Conservation (phyloP, 1,140 invertebrate species). For the Drosophila punjabiensis region DNA sequence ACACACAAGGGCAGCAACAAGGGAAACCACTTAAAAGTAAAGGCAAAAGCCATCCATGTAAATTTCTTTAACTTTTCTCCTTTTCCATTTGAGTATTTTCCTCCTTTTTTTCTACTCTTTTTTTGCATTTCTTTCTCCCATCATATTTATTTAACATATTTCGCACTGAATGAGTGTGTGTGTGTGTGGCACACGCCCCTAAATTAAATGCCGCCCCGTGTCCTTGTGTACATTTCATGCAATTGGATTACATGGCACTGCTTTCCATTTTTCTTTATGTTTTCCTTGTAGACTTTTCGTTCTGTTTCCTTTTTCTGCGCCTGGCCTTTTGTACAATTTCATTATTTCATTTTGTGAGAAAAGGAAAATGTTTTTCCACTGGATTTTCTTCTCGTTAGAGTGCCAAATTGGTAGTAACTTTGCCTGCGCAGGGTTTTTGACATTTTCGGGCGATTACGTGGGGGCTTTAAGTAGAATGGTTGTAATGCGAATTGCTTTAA, state of each 20-base stretch:
- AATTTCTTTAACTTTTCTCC: conserved; percentile 71
- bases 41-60: conserved; percentile 70
- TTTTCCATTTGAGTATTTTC: conserved; percentile 31
- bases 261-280: conserved; percentile 53
- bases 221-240: conserved; percentile 69
- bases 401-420: conserved; percentile 44
- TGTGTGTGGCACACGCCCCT: conserved; percentile 49
- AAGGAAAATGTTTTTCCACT: conserved; percentile 44
- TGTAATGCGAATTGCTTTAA: too few species aligned
- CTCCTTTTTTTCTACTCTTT: background rate
- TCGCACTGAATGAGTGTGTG: conserved; percentile 38
- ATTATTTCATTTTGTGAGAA: conserved; percentile 48
- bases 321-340: conserved; percentile 51
- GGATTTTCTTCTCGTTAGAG: conserved; percentile 47
- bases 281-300: conserved; percentile 41
- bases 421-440: conserved; percentile 22
- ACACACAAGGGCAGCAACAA: conserved; percentile 51
- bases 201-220: conserved; percentile 67
- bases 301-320: conserved; percentile 25
- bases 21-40: conserved; percentile 78
- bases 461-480: background rate
- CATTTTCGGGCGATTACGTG: background rate
- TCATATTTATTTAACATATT: conserved; percentile 76
- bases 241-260: conserved; percentile 71
- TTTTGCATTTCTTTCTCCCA: conserved; percentile 18